phyloP scores from a whole-genome alignment of 2,888 invertebrate genomes.

The Lithophane ornitopus region DNA sequence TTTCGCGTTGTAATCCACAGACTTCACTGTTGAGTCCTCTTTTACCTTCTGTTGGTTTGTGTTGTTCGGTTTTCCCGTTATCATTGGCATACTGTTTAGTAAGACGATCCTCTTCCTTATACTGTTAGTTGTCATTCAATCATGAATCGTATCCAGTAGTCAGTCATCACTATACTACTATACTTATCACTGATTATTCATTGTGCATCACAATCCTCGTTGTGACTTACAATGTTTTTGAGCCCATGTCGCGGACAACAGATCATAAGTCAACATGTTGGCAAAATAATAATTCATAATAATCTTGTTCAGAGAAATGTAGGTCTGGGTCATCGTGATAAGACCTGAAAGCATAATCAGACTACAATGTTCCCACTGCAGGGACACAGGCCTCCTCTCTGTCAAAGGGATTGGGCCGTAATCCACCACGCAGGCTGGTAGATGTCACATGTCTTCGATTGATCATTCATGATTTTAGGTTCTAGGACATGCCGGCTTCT shows the following conservation, averaged over 20 bases:
- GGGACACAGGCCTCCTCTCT: too few relatives aligned
- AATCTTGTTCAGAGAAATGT: background rate
- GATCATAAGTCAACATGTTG: constrained; percentile 2
- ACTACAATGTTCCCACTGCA: too few relatives aligned
- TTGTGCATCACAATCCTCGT: background rate
- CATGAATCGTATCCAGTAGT: background rate
- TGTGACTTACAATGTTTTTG: constrained; percentile 12
- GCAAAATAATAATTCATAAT: background rate
- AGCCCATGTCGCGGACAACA: background rate
- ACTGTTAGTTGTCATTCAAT: background rate
- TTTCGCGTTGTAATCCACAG: background rate
- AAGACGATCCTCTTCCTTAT: background rate
- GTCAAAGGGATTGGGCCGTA: too few relatives aligned
- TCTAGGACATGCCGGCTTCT: too few relatives aligned
- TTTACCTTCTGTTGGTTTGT: background rate
- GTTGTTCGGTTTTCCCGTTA: background rate
- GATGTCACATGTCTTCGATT: too few relatives aligned
- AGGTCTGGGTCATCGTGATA: constrained; percentile 7
- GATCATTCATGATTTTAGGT: too few relatives aligned
- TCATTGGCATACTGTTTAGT: background rate
- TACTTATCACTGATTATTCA: background rate
- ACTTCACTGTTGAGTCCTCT: background rate
- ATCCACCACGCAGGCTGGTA: too few relatives aligned
- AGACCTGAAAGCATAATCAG: background rate
- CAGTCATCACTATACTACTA: background rate